Evolutionary conservation across 35 echinoderm and acorn worm genomes (phyloP).

Genomic region (Ophiothrix spiculata): DNA sequence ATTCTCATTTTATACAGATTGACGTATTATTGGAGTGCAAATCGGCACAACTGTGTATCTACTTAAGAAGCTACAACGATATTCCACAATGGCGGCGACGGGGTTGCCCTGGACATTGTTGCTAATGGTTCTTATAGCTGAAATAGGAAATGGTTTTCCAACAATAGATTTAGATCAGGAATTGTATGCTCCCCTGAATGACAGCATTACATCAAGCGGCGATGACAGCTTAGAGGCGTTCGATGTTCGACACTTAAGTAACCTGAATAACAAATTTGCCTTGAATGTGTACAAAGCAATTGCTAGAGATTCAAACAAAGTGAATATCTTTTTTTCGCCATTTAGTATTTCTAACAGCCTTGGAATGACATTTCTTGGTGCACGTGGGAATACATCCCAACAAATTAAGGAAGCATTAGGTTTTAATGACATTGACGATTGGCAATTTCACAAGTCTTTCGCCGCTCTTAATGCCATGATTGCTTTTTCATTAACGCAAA

Average conservation of each 20-base stretch:
- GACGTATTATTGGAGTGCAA: too few species aligned
- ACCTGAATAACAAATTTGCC: slow-evolving; percentile 48
- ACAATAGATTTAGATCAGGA: not conserved
- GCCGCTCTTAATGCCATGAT: slow-evolving; percentile 36
- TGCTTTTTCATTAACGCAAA: not conserved
- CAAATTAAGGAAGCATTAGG: slow-evolving; percentile 59
- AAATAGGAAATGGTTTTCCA: not conserved
- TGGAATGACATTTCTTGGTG: slow-evolving; percentile 61
- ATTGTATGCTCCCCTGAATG: not conserved
- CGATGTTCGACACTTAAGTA: not conserved
- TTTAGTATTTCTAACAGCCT: slow-evolving; percentile 66
- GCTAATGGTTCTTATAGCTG: not conserved
- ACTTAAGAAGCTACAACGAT: too few species aligned
- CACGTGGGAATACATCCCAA: slow-evolving; percentile 47
- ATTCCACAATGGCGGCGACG: not conserved
- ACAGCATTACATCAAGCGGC: not conserved
- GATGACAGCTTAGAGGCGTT: not conserved
- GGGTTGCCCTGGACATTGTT: not conserved
- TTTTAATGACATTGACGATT: slow-evolving; percentile 22
- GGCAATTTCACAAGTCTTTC: slow-evolving; percentile 34
- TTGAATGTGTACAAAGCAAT: slow-evolving; percentile 39
- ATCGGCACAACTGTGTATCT: too few species aligned
- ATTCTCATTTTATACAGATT: too few species aligned
- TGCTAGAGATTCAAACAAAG: not conserved
- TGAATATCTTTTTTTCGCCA: slow-evolving; percentile 83